A percentile compares a stretch with the other conserved stretches of the same genome.
These are phyloP conservation scores for Spatula versicolor DNA, from an alignment of 2,797 vertebrate genomes.

Conservation along the genomic window DNA sequence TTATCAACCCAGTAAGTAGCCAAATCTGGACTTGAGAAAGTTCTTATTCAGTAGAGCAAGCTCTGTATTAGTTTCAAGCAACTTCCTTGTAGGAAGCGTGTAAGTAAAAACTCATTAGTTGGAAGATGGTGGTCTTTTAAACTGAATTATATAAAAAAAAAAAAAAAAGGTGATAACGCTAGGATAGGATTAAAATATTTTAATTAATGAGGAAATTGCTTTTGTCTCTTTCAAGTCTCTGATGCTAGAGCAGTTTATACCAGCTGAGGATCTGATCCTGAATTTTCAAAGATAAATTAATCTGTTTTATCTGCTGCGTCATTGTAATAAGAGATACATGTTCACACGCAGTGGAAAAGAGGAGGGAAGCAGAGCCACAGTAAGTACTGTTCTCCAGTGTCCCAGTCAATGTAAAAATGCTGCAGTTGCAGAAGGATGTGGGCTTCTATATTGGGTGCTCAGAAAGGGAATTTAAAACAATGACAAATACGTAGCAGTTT, in stretches of 20 bases:
- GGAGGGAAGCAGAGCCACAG: neutral
- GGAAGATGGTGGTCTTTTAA: neutral
- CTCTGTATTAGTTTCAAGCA: neutral
- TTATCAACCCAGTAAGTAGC: neutral
- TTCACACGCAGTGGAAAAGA: too few relatives aligned
- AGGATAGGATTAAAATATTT: neutral
- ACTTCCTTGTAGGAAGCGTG: neutral
- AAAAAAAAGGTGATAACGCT: neutral
- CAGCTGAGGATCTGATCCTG: neutral
- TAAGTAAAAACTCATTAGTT: neutral
- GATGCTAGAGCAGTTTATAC: neutral
- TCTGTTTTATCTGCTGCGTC: neutral
- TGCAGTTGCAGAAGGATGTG: neutral
- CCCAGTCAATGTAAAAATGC: neutral
- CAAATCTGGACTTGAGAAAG: neutral
- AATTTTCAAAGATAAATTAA: neutral
- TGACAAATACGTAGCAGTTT: neutral
- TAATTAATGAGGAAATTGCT: neutral
- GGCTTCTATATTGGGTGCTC: neutral
- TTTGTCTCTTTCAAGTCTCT: neutral
- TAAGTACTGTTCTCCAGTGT: accelerated
- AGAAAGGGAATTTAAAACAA: neutral
- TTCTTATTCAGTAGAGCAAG: neutral
- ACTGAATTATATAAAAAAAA: neutral
- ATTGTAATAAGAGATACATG: neutral